Conservation (phyloP, 2,113 vertebrate genomes). For the Thalassoma bifasciatum region DNA sequence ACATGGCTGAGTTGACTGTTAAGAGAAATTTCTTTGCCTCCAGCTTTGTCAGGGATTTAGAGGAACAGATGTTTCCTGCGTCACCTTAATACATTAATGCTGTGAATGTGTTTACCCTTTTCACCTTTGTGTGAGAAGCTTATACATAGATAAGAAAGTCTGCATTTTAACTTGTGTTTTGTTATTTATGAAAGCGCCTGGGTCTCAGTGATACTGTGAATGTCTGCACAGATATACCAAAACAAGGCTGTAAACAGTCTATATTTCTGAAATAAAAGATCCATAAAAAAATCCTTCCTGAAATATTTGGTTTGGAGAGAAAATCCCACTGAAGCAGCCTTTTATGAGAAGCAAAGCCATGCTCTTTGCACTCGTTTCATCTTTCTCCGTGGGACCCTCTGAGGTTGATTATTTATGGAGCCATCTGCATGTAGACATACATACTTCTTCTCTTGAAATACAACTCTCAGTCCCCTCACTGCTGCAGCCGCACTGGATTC, state of each 20-base stretch:
- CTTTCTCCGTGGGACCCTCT: conserved; percentile 24
- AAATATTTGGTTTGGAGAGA: background rate
- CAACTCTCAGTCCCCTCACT: conserved; percentile 10
- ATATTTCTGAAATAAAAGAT: background rate
- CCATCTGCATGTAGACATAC: conserved; percentile 59
- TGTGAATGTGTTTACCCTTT: conserved; percentile 4
- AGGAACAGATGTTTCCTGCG: background rate
- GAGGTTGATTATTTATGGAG: conserved; percentile 69
- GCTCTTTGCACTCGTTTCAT: conserved; percentile 44
- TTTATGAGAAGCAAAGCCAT: conserved; percentile 23
- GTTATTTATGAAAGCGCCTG: background rate
- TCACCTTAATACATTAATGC: conserved; percentile 3
- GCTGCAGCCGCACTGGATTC: conserved; percentile 34
- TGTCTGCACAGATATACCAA: conserved; percentile 4
- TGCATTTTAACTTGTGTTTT: background rate
- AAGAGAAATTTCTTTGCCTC: background rate
- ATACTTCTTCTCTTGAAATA: conserved; percentile 32
- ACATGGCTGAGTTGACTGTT: conserved; percentile 8
- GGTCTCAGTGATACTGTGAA: background rate
- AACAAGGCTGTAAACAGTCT: background rate
- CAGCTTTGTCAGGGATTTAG: background rate
- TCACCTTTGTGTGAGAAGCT: conserved; percentile 1
- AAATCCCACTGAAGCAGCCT: conserved; percentile 28
- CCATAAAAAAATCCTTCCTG: background rate
- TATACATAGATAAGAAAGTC: background rate